Conservation (phyloP, 1,140 invertebrate genomes). For the Ceratina japonica region DNA sequence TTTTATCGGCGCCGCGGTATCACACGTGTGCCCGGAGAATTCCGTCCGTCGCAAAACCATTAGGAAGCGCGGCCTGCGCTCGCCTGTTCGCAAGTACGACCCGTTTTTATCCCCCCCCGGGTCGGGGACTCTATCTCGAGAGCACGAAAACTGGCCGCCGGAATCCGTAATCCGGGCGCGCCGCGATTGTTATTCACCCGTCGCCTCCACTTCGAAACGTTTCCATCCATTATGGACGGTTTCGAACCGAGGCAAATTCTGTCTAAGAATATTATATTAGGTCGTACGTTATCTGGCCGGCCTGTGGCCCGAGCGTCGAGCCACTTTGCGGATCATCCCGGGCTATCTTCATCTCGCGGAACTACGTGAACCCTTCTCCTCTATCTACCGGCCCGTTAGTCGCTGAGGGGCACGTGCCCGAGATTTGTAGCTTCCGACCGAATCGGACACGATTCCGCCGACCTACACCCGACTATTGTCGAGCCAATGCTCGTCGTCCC, state of each 20-base stretch:
- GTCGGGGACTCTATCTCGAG: conserved; percentile 52
- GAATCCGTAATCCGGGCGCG: conserved; percentile 53
- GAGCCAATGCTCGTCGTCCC: background rate
- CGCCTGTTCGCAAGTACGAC: conserved; percentile 6
- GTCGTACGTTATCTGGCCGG: conserved; percentile 61
- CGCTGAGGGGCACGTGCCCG: conserved; percentile 7
- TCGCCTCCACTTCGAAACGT: conserved; percentile 31
- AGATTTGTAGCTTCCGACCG: conserved; percentile 14
- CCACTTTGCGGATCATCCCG: conserved; percentile 12
- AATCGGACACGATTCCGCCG: background rate
- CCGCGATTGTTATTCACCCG: conserved; percentile 58
- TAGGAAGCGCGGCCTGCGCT: background rate
- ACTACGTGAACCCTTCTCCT: background rate
- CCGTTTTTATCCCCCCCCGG: too few relatives aligned
- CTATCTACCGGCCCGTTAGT: background rate
- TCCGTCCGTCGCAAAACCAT: conserved; percentile 23
- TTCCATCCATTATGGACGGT: conserved; percentile 50
- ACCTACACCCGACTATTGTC: too few relatives aligned
- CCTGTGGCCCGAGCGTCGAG: conserved; percentile 4
- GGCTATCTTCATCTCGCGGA: background rate
- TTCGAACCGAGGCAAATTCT: conserved; percentile 49
- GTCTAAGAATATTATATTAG: conserved; percentile 71
- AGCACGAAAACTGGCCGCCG: conserved; percentile 47
- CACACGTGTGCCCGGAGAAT: background rate
- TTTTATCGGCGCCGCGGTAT: conserved; percentile 1